phyloP scores from a whole-genome alignment of 2,888 invertebrate species.

The Dermolepida albohirtum region DNA sequence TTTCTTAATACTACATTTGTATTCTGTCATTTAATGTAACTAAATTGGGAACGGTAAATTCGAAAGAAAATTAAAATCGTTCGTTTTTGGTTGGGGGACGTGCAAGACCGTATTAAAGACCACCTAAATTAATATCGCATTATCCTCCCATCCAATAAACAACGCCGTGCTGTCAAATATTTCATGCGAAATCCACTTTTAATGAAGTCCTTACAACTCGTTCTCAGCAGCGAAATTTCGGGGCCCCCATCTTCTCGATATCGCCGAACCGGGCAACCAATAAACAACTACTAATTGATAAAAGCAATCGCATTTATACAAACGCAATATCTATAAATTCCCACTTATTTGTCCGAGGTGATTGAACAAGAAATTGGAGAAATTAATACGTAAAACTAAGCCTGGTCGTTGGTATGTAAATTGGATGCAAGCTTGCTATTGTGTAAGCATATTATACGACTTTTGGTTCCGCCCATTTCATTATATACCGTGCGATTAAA shows the following conservation, averaged over 20 bases:
- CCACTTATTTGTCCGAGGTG: conserved; percentile 15
- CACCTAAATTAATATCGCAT: conserved; percentile 19
- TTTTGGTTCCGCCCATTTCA: too few species aligned
- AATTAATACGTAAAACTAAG: conserved; percentile 24
- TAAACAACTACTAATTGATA: too few species aligned
- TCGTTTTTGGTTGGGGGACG: not conserved
- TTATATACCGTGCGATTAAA: too few species aligned
- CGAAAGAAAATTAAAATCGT: too few species aligned
- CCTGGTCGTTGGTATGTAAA: conserved; percentile 19
- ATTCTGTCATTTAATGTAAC: too few species aligned
- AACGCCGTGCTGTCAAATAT: conserved; percentile 15
- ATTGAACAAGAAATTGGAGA: not conserved
- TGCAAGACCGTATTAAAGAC: conserved; percentile 6
- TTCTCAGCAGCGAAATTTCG: not conserved
- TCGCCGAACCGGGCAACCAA: too few species aligned
- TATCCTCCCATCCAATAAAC: conserved; percentile 8
- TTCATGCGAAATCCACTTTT: conserved; percentile 26
- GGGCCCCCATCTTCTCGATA: too few species aligned
- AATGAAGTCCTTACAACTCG: conserved; percentile 20
- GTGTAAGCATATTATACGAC: too few species aligned
- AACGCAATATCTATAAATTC: conserved; percentile 19
- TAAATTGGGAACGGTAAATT: too few species aligned
- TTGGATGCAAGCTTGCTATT: not conserved
- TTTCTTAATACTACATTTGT: too few species aligned
- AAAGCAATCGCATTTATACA: not conserved